These are phyloP conservation scores for Mastigias papua DNA, from an alignment of 30 jellyfish, hydroid and myxozoan species.

Conservation along the genomic window DNA sequence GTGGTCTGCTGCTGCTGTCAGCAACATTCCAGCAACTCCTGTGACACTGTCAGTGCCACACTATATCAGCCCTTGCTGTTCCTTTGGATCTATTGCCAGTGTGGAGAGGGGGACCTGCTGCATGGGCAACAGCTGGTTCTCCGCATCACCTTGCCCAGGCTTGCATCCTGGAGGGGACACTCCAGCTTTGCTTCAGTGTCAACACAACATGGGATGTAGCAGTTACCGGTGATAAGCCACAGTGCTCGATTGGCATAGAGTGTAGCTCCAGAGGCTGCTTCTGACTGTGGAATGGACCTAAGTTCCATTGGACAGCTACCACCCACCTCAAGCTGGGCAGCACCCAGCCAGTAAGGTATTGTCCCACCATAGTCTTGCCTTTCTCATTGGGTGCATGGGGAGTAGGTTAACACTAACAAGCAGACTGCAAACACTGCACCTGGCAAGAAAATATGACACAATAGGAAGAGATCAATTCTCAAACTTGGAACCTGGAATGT, in stretches of 20 bases:
- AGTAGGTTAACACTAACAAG: neutral
- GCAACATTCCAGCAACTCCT: neutral
- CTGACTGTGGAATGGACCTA: slow-evolving; percentile 11
- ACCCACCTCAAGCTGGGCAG: slow-evolving; percentile 33
- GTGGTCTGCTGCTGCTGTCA: neutral
- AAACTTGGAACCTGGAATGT: neutral
- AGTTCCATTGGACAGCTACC: slow-evolving; percentile 32
- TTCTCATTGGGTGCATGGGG: neutral
- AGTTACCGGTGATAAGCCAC: slow-evolving; percentile 49
- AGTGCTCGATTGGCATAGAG: neutral
- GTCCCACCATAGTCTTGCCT: slow-evolving; percentile 7
- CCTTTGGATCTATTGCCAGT: slow-evolving; percentile 9
- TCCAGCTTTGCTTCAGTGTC: slow-evolving; percentile 10
- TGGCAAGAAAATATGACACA: neutral
- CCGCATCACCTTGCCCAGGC: slow-evolving; percentile 39
- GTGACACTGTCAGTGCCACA: neutral
- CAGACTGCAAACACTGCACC: neutral
- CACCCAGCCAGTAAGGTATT: slow-evolving; percentile 17
- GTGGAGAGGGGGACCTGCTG: slow-evolving; percentile 13
- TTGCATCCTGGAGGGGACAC: slow-evolving; percentile 52
- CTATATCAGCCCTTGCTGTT: neutral
- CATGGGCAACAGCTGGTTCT: slow-evolving; percentile 20
- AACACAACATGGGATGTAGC: slow-evolving; percentile 43
- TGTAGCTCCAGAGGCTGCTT: slow-evolving; percentile 30
- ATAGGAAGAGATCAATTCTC: neutral